Evolutionary conservation across 1,140 invertebrate genomes (phyloP), one percentile per base, ranked within the genome.

Genomic region (Penaeus indicus): DNA sequence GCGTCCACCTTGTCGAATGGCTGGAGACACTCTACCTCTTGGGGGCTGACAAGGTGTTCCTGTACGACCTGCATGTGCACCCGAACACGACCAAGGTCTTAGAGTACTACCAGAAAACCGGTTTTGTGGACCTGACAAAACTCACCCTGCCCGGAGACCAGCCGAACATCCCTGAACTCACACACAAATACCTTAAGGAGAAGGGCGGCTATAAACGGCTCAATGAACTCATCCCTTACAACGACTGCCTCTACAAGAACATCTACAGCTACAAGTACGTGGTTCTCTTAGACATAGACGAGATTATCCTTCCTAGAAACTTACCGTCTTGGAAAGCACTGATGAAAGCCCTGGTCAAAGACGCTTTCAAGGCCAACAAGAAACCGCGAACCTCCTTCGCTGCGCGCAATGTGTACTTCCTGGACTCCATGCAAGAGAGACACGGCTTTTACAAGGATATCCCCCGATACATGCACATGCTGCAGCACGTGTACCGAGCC

Each of bases 211-310:
- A 98, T 92, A 99, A 99, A 92, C 93, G 97, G 21, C 97, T 98
- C 92, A 98, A 98, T 93, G 98, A 99, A 93, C 94, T 99, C 67
- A 98, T 99, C 91, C 97, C 98, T 0, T 99, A 98, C 94, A 99
- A 99, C 93, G 98, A 99, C 92, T 99, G 98, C 92, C 94, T 99
- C 16, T 99, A 99, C 93, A 96, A 97, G 91, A 97, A 98, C 92
- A 95, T 98, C 93, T 98, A 98, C 92, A 94, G 95, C 63, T 90
- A 90, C 63, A 62, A 85, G 32, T 90, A 90, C 84, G 80, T 86
- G 38, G 38, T 42, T 0, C 93, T 99, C 21, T 93, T 99, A 47
- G 98, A 99, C 92, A 97, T 97, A 69, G 98, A 99, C 92, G 98
- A 99, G 93, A 96, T 99, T 63, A 98, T 99, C 89, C 97, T 99